Conservation (phyloP, 1,140 invertebrate genomes). For the Diorhabda elongata region DNA sequence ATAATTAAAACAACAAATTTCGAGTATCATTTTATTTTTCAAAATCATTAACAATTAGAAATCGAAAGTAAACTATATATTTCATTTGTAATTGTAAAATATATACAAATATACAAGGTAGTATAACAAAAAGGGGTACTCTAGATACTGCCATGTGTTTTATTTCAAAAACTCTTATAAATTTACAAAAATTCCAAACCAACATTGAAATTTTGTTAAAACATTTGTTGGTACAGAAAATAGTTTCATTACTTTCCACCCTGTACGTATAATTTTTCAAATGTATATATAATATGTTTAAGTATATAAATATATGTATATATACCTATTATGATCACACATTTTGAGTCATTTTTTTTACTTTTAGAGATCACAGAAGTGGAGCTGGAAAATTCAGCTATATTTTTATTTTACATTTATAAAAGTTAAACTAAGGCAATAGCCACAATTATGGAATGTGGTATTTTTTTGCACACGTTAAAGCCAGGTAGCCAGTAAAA, state of each 20-base stretch:
- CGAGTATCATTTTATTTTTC: neutral
- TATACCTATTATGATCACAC: conserved; percentile 39
- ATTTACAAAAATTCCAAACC: conserved; percentile 5
- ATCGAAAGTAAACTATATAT: conserved; percentile 3
- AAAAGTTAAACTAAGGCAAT: conserved; percentile 11
- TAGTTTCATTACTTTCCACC: conserved; percentile 18
- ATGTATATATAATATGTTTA: conserved; percentile 23
- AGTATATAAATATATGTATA: conserved; percentile 22
- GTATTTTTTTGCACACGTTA: conserved; percentile 8
- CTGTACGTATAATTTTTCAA: conserved; percentile 25
- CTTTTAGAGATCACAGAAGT: conserved; percentile 47
- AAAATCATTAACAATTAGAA: conserved; percentile 3
- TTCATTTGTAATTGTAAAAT: conserved; percentile 4
- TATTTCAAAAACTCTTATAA: conserved; percentile 8
- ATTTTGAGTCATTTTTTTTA: conserved; percentile 44
- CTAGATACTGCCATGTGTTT: conserved; percentile 4
- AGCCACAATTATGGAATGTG: conserved; percentile 18
- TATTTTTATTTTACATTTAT: conserved; percentile 19
- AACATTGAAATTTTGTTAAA: neutral
- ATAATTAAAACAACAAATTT: neutral
- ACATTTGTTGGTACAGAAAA: neutral
- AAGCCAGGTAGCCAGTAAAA: neutral
- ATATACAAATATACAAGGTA: conserved; percentile 13
- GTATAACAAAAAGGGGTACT: conserved; percentile 3
- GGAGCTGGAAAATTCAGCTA: conserved; percentile 41